phyloP scores from a whole-genome alignment of 2,888 invertebrate species.

The Priocnemis perturbator region DNA sequence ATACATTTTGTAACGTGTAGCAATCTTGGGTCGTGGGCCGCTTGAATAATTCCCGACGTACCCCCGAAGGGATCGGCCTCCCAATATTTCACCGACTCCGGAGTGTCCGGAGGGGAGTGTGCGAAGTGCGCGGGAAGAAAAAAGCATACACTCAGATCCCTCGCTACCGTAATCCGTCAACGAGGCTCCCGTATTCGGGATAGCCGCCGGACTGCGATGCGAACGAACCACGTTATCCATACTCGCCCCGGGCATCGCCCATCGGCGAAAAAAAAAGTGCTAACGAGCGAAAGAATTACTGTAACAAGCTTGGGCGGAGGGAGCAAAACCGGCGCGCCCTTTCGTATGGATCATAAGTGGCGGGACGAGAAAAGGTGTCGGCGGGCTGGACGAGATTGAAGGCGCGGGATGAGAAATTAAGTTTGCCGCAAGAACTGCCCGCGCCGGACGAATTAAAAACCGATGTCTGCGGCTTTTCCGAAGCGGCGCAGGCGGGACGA shows the following conservation, averaged over 20 bases:
- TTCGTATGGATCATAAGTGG: too few relatives aligned
- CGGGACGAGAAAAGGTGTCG: too few relatives aligned
- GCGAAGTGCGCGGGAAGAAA: neutral
- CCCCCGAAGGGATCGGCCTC: neutral
- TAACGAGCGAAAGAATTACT: too few relatives aligned
- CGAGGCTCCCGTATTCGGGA: constrained; percentile 16
- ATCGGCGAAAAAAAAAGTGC: too few relatives aligned
- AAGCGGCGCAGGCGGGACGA: neutral
- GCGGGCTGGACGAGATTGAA: too few relatives aligned
- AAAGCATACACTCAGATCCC: constrained; percentile 5
- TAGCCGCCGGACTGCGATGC: too few relatives aligned
- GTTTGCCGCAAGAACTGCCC: neutral
- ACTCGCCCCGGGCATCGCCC: too few relatives aligned
- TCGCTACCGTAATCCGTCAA: constrained; percentile 23
- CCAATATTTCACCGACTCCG: constrained; percentile 10
- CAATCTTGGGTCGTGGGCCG: constrained; percentile 1
- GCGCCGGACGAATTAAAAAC: neutral
- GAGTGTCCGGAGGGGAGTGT: neutral
- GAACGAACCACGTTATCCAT: too few relatives aligned
- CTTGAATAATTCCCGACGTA: constrained; percentile 16
- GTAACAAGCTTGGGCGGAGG: too few relatives aligned
- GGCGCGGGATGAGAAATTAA: neutral
- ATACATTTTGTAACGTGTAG: neutral
- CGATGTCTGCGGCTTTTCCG: neutral
- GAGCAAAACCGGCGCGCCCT: too few relatives aligned